Conservation (phyloP, 2,797 vertebrate genomes). For the Poecilia velifera region DNA sequence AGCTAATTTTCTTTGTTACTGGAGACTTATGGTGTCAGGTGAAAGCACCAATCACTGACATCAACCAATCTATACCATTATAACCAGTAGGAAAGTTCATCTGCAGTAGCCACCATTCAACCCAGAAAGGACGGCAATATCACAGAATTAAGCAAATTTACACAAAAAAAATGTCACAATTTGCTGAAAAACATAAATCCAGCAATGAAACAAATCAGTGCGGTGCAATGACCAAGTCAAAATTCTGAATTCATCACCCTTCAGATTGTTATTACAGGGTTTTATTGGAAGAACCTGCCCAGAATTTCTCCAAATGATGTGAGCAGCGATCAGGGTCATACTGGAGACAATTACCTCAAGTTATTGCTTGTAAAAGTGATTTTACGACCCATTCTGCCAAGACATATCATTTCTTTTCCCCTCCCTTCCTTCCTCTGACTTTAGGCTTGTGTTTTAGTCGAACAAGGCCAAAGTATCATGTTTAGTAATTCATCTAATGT, state of each 20-base stretch:
- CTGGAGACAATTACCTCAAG: constrained; percentile 7
- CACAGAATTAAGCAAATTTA: not conserved
- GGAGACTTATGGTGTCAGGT: not conserved
- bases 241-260: not conserved
- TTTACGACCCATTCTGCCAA: not conserved
- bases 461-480: not conserved
- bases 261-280: not conserved
- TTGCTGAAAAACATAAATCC: not conserved
- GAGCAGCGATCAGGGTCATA: not conserved
- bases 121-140: not conserved
- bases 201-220: not conserved
- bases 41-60: not conserved
- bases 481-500: not conserved
- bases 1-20: no score
- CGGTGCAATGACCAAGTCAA: not conserved
- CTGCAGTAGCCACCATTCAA: not conserved
- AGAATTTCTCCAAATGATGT: not conserved
- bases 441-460: not conserved
- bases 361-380: constrained; percentile 8
- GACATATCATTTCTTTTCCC: not conserved
- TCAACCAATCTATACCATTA: not conserved
- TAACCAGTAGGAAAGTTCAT: not conserved
- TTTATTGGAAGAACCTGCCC: not conserved
- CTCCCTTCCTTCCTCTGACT: not conserved
- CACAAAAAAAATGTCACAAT: not conserved